Evolutionary conservation across 2,888 invertebrate genomes (phyloP).

Genomic region (Tenthredo notha): DNA sequence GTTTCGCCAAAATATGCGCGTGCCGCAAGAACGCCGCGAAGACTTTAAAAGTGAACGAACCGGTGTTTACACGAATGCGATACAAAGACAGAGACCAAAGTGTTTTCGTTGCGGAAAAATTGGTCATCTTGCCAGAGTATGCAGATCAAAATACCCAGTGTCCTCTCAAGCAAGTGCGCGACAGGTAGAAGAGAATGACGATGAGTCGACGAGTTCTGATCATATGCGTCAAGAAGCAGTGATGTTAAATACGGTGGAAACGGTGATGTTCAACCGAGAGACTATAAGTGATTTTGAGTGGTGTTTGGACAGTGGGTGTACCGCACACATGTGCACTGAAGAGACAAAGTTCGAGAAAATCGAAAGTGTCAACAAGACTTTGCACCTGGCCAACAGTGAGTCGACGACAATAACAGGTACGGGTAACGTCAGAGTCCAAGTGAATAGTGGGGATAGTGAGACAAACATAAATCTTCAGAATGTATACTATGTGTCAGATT

Average conservation of each 20-base stretch:
- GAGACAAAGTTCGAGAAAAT: background rate
- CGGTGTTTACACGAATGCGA: background rate
- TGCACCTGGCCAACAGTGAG: conserved; percentile 33
- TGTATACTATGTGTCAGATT: background rate
- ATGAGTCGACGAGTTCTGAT: background rate
- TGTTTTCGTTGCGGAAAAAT: background rate
- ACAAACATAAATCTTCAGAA: background rate
- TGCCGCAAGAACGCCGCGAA: background rate
- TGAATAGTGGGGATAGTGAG: conserved; percentile 2
- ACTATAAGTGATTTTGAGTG: background rate
- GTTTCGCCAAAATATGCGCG: background rate
- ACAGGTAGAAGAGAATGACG: background rate
- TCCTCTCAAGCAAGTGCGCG: background rate
- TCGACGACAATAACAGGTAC: conserved; percentile 50
- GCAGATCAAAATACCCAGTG: background rate
- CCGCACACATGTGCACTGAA: conserved; percentile 19
- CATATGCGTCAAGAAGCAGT: background rate
- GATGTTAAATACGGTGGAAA: conserved; percentile 20
- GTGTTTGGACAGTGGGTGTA: conserved; percentile 18
- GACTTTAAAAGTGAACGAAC: background rate
- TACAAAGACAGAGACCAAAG: background rate
- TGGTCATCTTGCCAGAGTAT: background rate
- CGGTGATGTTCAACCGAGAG: background rate
- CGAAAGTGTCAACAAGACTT: too few relatives aligned
- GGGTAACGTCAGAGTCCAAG: conserved; percentile 36